Base-by-base conservation (phyloP, 2,888 invertebrate genomes). In the Ariolimax columbianus region DNA sequence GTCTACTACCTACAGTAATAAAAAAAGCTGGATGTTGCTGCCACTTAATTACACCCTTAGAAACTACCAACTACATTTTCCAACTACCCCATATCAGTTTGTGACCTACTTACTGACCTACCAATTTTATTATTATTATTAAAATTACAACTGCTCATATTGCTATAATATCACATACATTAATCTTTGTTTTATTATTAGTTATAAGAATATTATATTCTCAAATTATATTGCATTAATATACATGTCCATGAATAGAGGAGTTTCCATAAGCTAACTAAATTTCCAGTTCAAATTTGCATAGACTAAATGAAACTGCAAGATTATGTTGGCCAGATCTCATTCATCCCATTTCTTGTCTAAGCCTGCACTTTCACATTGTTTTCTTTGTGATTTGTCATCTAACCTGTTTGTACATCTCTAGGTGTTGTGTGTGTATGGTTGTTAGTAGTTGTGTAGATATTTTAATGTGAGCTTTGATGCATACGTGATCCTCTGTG, bases 221-320 rank as follows among this genome's bases (percentile, higher is more conserved):
- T 17, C 17, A 17, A 47, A 47, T 47, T 55, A 23, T 63, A 11
- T 63, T 63, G 14, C 47, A 9, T 47, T 63, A n/a, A 63, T n/a
- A n/a, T 23, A n/a, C 55, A 55, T 55, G 14, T 26, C 36, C 36
- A 70, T 70, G 38, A 70, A 70, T 70, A 70, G 70, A 70, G 70
- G 70, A 70, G 38, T 33, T 3, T n/a, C 23, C 6, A 55, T 55
- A 55, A 36, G 33, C 19, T 9, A 36, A 68, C 33, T 9, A 36
- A 70, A 23, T 11, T 38, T 23, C 23, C 38, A 23, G 36, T 38
- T 70, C 0, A 38, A 38, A 17, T 38, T 17, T 17, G 36, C 4
- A 70, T 19, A 30, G 23, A 40, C 7, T 70, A 70, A 23, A 3
- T 70, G 70, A 70, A 70, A 70, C 40, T 70, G 70, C 70, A 70